Evolutionary conservation across 2,113 vertebrate species (phyloP).

Genomic region (Lontra canadensis): DNA sequence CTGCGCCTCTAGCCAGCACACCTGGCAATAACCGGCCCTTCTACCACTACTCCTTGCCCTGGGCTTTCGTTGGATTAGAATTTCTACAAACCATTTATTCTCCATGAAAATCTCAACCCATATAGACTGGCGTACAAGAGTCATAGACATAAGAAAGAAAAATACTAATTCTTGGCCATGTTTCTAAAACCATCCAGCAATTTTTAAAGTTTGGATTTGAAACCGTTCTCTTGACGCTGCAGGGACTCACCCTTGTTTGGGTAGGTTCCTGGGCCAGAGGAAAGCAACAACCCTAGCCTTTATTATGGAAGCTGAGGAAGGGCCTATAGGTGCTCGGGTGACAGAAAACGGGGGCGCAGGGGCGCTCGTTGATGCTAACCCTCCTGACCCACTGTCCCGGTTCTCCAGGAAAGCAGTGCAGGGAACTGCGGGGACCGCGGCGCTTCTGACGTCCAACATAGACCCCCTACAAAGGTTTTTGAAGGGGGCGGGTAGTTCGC

Average conservation of each 20-base stretch:
- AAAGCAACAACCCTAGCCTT: not conserved
- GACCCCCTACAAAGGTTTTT: too few species aligned
- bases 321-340: rapidly evolving
- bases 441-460: not conserved
- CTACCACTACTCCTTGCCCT: not conserved
- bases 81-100: not conserved
- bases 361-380: not conserved
- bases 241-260: not conserved
- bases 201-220: conserved; percentile 43
- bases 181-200: conserved; percentile 1
- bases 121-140: not conserved
- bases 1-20: not conserved
- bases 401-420: not conserved
- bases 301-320: not conserved
- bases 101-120: not conserved
- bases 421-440: not conserved
- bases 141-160: not conserved
- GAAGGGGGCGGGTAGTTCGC: not conserved
- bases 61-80: not conserved
- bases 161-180: not conserved
- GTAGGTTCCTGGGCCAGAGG: not conserved
- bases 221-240: not conserved
- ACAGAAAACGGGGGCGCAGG: not conserved
- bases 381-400: not conserved
- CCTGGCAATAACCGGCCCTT: not conserved